Evolutionary conservation across 2,113 vertebrate species (phyloP), one percentile per base, ranked within the genome.

Genomic region (Bostrychus sinensis): DNA sequence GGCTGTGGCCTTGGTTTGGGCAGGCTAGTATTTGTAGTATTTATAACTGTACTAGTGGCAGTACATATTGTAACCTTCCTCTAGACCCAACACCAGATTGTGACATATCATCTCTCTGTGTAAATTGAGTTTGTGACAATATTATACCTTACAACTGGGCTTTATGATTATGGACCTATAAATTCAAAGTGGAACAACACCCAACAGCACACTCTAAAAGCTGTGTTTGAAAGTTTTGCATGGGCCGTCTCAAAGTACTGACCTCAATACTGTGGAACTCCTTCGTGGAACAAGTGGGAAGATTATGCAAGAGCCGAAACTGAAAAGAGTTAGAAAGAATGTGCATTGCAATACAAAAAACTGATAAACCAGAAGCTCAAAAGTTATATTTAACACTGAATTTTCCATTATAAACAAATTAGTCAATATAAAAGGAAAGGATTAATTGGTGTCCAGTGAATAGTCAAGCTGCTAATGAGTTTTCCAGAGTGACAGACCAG

Each of bases 391-490:
- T 23, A 23, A 23, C 19, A 46, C 43, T 22, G 42, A 43, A 43
- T 8, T 30, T 30, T 30, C 28, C 28, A 30, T 30, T 30, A 30
- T 30, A 30, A 30, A 30, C 7, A 30, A 30, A 30, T 4, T 4
- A 7, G 28, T 4, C 7, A 4, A 17, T 45, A 38, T 11, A 14
- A 20, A 45, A 8, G 19, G 16, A 42, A 45, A 50, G 20, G 23
- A 34, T 26, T n/a, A 45, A 62, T 60, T 23, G 39, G 26, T 59
- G 7, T 32, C 64, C 62, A 58, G 56, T 48, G 59, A 50, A 61
- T 38, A 66, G 65, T 12, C 67, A 58, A 69, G 45, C 70, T 41
- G 70, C 54, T 66, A 53, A 45, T 66, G 62, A 58, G 54, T 10
- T 54, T 62, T 57, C 26, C 3, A 56, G 46, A 84, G 12, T 38